These are phyloP conservation scores for Eupithecia abbreviata DNA, from an alignment of 2,888 invertebrate species.

Conservation along the genomic window DNA sequence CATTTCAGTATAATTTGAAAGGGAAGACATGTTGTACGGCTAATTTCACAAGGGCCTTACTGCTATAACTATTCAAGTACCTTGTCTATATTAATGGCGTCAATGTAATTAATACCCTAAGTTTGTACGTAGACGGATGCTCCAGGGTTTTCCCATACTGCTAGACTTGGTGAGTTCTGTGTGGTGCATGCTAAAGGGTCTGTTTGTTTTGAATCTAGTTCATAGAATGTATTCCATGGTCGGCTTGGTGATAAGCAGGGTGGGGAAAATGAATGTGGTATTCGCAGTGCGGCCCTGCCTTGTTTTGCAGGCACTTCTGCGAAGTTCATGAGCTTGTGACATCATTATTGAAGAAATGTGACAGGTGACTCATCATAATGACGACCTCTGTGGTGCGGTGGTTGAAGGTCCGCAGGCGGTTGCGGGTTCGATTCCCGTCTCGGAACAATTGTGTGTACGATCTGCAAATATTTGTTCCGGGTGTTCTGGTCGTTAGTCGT, in stretches of 20 bases:
- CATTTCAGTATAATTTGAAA: not conserved
- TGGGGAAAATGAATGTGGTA: not conserved
- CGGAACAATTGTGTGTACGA: too few relatives aligned
- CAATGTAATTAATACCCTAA: constrained; percentile 17
- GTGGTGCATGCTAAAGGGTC: not conserved
- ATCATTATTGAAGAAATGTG: not conserved
- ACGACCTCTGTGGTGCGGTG: too few relatives aligned
- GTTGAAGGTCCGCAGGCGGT: too few relatives aligned
- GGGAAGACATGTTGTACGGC: not conserved
- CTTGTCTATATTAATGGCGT: constrained; percentile 8
- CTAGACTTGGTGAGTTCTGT: not conserved
- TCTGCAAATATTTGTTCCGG: too few relatives aligned
- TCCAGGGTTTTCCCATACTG: constrained; percentile 24
- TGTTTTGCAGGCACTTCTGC: not conserved
- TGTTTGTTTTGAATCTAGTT: not conserved
- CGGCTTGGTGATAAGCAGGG: not conserved
- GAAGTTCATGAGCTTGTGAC: not conserved
- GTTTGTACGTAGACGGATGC: constrained; percentile 7
- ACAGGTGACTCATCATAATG: too few relatives aligned
- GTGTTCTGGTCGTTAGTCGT: too few relatives aligned
- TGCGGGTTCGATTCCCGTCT: too few relatives aligned
- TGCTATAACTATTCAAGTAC: constrained; percentile 10
- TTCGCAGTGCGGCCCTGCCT: not conserved
- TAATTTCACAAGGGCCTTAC: not conserved
- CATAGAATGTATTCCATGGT: not conserved